Conservation (phyloP, 1,140 invertebrate species). For the Melipona quadrifasciata region DNA sequence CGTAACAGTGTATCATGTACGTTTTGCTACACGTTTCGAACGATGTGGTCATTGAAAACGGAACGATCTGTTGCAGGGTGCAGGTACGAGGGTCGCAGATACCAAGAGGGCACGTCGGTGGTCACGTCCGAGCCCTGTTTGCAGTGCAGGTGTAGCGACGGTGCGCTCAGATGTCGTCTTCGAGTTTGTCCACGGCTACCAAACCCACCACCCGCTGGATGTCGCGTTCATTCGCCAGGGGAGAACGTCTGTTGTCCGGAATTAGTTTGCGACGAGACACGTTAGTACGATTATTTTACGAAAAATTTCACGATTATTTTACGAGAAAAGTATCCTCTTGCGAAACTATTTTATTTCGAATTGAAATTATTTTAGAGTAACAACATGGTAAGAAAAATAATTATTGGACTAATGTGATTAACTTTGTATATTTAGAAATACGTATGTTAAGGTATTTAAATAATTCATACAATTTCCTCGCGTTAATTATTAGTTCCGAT, state of each 20-base stretch:
- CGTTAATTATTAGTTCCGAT: too few species aligned
- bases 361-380: neutral
- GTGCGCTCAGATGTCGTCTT: slow-evolving; percentile 88
- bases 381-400: neutral
- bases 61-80: slow-evolving; percentile 82
- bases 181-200: slow-evolving; percentile 89
- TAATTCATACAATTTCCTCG: neutral
- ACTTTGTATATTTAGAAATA: too few species aligned
- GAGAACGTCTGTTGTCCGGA: slow-evolving; percentile 88
- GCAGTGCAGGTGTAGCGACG: slow-evolving; percentile 87
- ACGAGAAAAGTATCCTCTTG: too few species aligned
- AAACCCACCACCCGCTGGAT: slow-evolving; percentile 87
- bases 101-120: slow-evolving; percentile 85
- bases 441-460: neutral
- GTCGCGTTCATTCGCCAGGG: slow-evolving; percentile 85
- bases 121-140: slow-evolving; percentile 89
- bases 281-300: slow-evolving; percentile 72
- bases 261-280: slow-evolving; percentile 85
- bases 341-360: neutral
- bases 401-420: too few species aligned
- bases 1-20: neutral
- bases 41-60: neutral
- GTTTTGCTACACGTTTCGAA: neutral
- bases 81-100: slow-evolving; percentile 85
- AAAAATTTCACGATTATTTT: neutral